phyloP scores from a whole-genome alignment of 2,797 vertebrate species.

The Galaxias olidus region DNA sequence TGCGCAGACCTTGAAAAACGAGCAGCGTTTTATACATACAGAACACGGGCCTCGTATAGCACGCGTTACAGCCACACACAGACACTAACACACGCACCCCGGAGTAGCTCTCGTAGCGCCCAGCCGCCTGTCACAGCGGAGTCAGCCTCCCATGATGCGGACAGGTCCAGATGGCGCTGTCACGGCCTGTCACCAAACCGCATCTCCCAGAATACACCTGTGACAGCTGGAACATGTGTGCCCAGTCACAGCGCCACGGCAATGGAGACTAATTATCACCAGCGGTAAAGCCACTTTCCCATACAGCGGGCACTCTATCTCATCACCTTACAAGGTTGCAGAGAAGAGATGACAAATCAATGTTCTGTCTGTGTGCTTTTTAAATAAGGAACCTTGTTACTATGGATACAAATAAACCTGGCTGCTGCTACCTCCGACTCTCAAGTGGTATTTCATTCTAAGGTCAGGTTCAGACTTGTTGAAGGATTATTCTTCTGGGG shows the following conservation, averaged over 20 bases:
- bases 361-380: background rate
- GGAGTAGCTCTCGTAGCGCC: slow-evolving; percentile 25
- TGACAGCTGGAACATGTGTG: slow-evolving; percentile 80
- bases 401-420: background rate
- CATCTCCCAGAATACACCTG: slow-evolving; percentile 80
- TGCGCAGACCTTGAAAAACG: slow-evolving; percentile 8
- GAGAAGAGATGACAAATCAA: slow-evolving; percentile 31
- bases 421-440: background rate
- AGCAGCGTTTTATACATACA: background rate
- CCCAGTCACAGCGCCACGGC: slow-evolving; percentile 68
- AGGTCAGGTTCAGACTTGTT: background rate
- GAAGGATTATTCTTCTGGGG: background rate
- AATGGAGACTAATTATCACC: slow-evolving; percentile 79
- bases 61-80: slow-evolving; percentile 4
- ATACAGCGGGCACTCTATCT: slow-evolving; percentile 37
- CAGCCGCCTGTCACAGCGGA: slow-evolving; percentile 63
- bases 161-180: slow-evolving; percentile 79
- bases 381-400: slow-evolving; percentile 1
- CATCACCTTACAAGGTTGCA: slow-evolving; percentile 59
- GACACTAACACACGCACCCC: slow-evolving; percentile 13
- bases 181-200: slow-evolving; percentile 73
- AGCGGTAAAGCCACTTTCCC: slow-evolving; percentile 51
- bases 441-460: background rate
- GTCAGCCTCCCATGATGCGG: slow-evolving; percentile 56
- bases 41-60: no score